phyloP scores from a whole-genome alignment of 2,888 invertebrate genomes.

The Apeira syringaria region DNA sequence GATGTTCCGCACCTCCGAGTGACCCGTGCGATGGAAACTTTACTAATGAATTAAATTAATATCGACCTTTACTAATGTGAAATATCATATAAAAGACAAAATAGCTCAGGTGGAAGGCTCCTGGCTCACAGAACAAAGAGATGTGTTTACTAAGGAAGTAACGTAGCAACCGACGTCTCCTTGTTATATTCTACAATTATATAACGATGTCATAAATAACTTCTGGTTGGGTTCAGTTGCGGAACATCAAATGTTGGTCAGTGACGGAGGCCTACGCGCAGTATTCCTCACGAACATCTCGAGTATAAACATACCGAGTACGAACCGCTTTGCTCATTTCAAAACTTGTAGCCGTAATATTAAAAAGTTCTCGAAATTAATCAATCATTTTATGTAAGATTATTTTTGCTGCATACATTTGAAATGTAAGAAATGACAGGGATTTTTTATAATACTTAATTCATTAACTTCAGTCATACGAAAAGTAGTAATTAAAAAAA shows the following conservation, averaged over 20 bases:
- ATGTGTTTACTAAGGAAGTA: slow-evolving; percentile 74
- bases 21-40: slow-evolving; percentile 12
- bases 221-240: slow-evolving; percentile 5
- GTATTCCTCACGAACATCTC: too few relatives aligned
- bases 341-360: slow-evolving; percentile 6
- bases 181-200: slow-evolving; percentile 47
- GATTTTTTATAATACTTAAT: too few relatives aligned
- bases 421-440: too few relatives aligned
- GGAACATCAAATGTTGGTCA: too few relatives aligned
- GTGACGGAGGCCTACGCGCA: slow-evolving; percentile 3
- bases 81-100: slow-evolving; percentile 19
- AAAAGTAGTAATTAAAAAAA: too few relatives aligned
- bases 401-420: too few relatives aligned
- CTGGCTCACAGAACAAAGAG: slow-evolving; percentile 55
- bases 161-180: slow-evolving; percentile 63
- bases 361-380: too few relatives aligned
- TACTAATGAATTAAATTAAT: slow-evolving; percentile 14
- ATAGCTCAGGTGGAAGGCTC: too few relatives aligned
- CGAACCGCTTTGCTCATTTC: too few relatives aligned
- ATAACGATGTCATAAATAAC: slow-evolving; percentile 34
- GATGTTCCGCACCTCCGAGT: slow-evolving; percentile 24
- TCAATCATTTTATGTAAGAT: too few relatives aligned
- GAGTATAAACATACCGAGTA: too few relatives aligned
- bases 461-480: too few relatives aligned
- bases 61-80: slow-evolving; percentile 19